Evolutionary conservation across 2,113 vertebrate species (phyloP).

Genomic region (Dipodomys stephensi): DNA sequence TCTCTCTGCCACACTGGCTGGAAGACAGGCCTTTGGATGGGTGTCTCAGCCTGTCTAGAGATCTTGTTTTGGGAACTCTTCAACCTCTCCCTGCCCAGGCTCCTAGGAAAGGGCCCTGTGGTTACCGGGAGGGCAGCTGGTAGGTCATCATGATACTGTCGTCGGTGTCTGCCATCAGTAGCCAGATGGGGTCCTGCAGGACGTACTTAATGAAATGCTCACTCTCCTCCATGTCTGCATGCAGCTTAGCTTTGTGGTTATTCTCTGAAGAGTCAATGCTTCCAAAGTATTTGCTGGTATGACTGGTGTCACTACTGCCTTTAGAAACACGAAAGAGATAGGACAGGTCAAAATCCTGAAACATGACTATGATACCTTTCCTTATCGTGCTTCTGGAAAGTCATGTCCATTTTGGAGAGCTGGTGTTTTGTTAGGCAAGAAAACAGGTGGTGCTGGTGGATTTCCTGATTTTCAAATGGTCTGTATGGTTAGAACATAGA

Average conservation of each 20-base stretch:
- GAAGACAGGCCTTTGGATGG: neutral
- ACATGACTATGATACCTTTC: fast-evolving
- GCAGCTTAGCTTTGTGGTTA: constrained; percentile 84
- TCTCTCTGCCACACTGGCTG: neutral
- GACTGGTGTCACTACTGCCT: constrained; percentile 92
- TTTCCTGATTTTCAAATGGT: fast-evolving
- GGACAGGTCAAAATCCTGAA: neutral
- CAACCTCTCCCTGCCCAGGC: fast-evolving
- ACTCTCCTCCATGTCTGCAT: constrained; percentile 76
- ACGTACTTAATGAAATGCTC: constrained; percentile 88
- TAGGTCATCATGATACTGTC: constrained; percentile 96
- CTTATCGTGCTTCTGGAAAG: fast-evolving
- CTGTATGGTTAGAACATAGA: neutral
- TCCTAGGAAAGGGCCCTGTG: fast-evolving
- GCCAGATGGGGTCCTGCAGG: constrained; percentile 95
- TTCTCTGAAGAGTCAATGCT: constrained; percentile 94
- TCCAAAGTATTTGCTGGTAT: constrained; percentile 95
- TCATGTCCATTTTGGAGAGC: fast-evolving
- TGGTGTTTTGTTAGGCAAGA: fast-evolving
- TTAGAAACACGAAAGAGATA: constrained; percentile 50
- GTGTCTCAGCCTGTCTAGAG: neutral
- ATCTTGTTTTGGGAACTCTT: neutral
- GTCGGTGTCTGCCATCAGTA: constrained; percentile 92
- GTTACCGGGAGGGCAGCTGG: constrained; percentile 94
- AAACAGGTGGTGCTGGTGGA: fast-evolving